Base-by-base conservation (phyloP, 2,888 invertebrate species). In the Blastobasis adustella region DNA sequence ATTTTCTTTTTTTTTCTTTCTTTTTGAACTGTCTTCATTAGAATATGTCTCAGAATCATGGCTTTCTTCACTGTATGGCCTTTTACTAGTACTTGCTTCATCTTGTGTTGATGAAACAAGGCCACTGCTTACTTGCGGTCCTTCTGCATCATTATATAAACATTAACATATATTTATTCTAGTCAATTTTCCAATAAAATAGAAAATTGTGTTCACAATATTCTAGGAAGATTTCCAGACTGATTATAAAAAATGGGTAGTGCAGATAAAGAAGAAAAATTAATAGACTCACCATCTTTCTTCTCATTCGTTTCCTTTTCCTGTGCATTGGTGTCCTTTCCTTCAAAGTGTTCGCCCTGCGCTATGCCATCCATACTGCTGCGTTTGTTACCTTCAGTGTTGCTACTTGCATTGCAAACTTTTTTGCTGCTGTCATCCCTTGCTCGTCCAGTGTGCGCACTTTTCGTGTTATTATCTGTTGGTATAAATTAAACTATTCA, bases 1-100 rank as follows among this genome's bases (percentile, higher is more conserved):
- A 40, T 90, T 89, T 49, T 95, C 95, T 71, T 94, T 95, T n/a
- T 93, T 89, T 75, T 94, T 92, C 73, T 95, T 95, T 51, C 92
- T 90, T 59, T 93, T 92, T 43, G 88, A 89, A 42, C 42, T 42
- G 50, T 93, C 93, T 10, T 94, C 93, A 60, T 96, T 95, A 39
- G 89, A 85, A 5, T 66, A 65, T 5, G 90, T 82, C 7, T 91
- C 91, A 10, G 78, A 71, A 48, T 82, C 88, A 23, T 92, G 92
- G 52, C 69, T 76, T 40, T 92, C 93, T 43, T 91, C 66, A 85
- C 60, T 40, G 49, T 79, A 76, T 10, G 67, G 57, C 54, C 79
- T 70, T 58, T 82, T 81, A 47, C 58, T 65, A 50, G 59, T 58
- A 7, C 65, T 58, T 50, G 70, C 60, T 54, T 87, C 88, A 60